These are phyloP conservation scores for Nymphalis urticae DNA, from an alignment of 2,888 invertebrate species.

Conservation along the genomic window DNA sequence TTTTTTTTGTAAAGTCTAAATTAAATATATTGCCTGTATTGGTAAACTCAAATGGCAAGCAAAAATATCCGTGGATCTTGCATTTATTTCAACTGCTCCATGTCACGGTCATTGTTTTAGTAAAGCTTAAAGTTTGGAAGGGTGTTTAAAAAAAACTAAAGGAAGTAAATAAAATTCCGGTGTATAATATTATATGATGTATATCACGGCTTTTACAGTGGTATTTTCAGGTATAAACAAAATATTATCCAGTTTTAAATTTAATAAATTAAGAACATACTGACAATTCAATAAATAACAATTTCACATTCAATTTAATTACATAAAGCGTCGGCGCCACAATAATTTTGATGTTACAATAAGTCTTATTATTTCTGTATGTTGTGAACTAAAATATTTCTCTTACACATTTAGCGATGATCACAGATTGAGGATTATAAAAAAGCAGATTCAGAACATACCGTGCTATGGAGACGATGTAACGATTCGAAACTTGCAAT, in stretches of 20 bases:
- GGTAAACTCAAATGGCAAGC: too few relatives aligned
- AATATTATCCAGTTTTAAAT: slow-evolving; percentile 74
- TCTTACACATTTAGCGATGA: slow-evolving; percentile 79
- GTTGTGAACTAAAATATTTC: slow-evolving; percentile 73
- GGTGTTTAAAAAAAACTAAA: neutral
- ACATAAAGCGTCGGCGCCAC: slow-evolving; percentile 69
- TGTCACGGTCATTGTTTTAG: too few relatives aligned
- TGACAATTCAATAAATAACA: slow-evolving; percentile 80
- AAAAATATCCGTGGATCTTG: too few relatives aligned
- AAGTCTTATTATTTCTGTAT: slow-evolving; percentile 61
- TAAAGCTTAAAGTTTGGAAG: neutral
- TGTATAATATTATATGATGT: slow-evolving; percentile 80
- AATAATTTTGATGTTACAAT: slow-evolving; percentile 62
- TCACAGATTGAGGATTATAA: slow-evolving; percentile 81
- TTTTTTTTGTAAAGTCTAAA: too few relatives aligned
- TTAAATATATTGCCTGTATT: too few relatives aligned
- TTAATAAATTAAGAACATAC: slow-evolving; percentile 78
- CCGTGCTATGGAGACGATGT: slow-evolving; percentile 79
- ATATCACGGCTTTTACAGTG: slow-evolving; percentile 82
- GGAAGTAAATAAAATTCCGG: slow-evolving; percentile 66
- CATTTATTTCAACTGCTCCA: too few relatives aligned
- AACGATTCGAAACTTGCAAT: slow-evolving; percentile 78
- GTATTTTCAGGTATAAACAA: slow-evolving; percentile 79
- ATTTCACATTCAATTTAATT: slow-evolving; percentile 71
- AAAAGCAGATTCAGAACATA: slow-evolving; percentile 80